Evolutionary conservation across 2,113 vertebrate species (phyloP), one percentile per base, ranked within the genome.

Genomic region (Pardalotus punctatus): DNA sequence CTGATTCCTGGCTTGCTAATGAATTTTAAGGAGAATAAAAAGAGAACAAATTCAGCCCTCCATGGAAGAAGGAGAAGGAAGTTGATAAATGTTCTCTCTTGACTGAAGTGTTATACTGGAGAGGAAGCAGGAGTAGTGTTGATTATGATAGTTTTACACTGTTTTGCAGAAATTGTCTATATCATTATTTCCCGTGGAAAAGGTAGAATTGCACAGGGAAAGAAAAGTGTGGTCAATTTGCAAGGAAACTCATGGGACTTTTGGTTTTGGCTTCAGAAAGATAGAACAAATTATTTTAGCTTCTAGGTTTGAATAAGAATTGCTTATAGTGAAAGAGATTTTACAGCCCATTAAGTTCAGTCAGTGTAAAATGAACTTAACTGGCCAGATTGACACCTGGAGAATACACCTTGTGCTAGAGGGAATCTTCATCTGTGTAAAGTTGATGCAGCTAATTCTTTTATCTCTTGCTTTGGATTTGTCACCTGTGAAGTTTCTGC

Each of bases 331-430:
- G 78, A 89, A 93, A 87, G 40, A 93, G 65, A 85, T 89, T 96
- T 95, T 93, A 84, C 48, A 87, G 73, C 54, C 73, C 69, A 89
- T 95, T 95, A 89, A 93, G 51, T 89, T 84, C 77, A 95, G 84
- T 95, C 78, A 67, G 70, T 79, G 43, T 43, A 47, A 87, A 97
- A 87, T 93, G 43, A 94, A 78, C 38, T 78, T 84, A 95, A 93
- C 42, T 47, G 72, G 38, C 38, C 86, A 78, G 86, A 94, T 35
- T 94, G 89, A 96, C 89, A 89, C 86, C 81, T 88, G 86, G 83
- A 88, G 86, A 88, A 77, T 96, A 93, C 42, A 78, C 58, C 64
- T 70, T 70, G 64, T 70, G 51, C 89, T 84, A 45, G 38, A 71
- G 86, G 81, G 60, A 91, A 81, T 89, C 81, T 70, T 93, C 72